Evolutionary conservation across 2,888 invertebrate species (phyloP).

Genomic region (Tribolium freemani): DNA sequence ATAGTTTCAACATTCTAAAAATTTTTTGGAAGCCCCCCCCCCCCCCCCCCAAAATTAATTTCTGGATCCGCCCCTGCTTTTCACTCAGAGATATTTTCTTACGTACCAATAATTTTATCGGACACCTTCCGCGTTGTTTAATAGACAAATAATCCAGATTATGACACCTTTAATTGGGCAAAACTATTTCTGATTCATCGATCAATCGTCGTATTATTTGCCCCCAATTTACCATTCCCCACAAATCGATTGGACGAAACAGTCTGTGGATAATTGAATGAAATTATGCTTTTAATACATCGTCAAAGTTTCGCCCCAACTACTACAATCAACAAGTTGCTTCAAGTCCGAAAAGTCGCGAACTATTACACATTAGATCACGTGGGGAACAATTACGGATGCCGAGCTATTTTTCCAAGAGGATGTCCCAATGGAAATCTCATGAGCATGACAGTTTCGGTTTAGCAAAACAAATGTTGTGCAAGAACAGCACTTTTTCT

Average conservation of each 20-base stretch:
- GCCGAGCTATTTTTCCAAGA: not conserved
- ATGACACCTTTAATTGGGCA: not conserved
- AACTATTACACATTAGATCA: not conserved
- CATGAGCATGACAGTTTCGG: not conserved
- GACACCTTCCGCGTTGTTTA: conserved; percentile 12
- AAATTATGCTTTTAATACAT: conserved; percentile 28
- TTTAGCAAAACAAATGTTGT: not conserved
- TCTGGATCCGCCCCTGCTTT: too few relatives aligned
- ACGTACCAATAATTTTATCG: not conserved
- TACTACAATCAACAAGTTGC: conserved; percentile 33
- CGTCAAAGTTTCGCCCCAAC: conserved; percentile 24
- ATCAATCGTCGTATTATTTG: not conserved
- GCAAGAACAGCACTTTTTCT: conserved; percentile 4
- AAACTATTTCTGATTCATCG: too few relatives aligned
- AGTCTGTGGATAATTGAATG: conserved; percentile 18
- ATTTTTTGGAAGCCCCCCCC: too few relatives aligned
- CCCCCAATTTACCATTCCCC: not conserved
- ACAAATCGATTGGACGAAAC: conserved; percentile 9
- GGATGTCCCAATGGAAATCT: conserved; percentile 8
- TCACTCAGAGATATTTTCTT: too few relatives aligned
- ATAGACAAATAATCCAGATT: not conserved
- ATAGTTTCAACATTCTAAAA: too few relatives aligned
- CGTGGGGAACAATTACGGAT: not conserved
- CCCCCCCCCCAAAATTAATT: too few relatives aligned
- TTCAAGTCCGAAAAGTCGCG: conserved; percentile 10